phyloP scores from a whole-genome alignment of 2,888 invertebrate genomes.

The Amblyjoppa fuscipennis region DNA sequence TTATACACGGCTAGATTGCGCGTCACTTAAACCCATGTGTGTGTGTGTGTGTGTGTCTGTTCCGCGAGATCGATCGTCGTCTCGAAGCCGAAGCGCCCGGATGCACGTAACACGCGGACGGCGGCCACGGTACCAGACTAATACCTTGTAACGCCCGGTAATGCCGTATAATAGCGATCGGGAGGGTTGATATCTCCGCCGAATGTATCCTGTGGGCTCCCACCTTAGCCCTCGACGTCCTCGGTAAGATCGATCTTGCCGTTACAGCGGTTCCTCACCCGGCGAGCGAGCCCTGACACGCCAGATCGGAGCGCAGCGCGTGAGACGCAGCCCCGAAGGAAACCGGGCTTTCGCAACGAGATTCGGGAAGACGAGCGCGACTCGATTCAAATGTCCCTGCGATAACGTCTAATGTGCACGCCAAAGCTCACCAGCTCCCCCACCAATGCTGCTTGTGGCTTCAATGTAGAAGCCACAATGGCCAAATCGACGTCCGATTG shows the following conservation, averaged over 20 bases:
- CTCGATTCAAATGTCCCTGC: slow-evolving; percentile 64
- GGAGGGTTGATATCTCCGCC: slow-evolving; percentile 40
- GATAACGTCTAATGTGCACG: slow-evolving; percentile 65
- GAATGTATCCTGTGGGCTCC: slow-evolving; percentile 16
- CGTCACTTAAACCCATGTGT: neutral
- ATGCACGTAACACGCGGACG: slow-evolving; percentile 39
- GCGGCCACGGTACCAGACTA: slow-evolving; percentile 36
- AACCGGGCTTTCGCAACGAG: neutral
- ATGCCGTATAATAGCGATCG: slow-evolving; percentile 63
- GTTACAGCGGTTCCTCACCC: neutral
- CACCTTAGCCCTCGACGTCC: slow-evolving; percentile 1
- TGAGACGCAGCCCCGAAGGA: neutral
- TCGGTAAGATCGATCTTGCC: neutral
- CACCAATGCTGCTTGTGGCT: neutral
- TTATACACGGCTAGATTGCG: neutral
- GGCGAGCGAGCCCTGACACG: neutral
- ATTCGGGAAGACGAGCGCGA: neutral
- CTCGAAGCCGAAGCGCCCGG: slow-evolving; percentile 48
- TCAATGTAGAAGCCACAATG: slow-evolving; percentile 21
- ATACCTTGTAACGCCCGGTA: slow-evolving; percentile 62
- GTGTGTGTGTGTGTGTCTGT: neutral
- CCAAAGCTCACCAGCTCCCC: slow-evolving; percentile 54
- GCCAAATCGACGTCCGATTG: slow-evolving; percentile 49
- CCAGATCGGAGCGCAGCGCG: neutral
- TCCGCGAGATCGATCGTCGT: slow-evolving; percentile 60